Percentiles rank a stretch among this genome's conserved stretches.
Conservation (phyloP, 2,888 invertebrate species). For the Mimas tiliae region DNA sequence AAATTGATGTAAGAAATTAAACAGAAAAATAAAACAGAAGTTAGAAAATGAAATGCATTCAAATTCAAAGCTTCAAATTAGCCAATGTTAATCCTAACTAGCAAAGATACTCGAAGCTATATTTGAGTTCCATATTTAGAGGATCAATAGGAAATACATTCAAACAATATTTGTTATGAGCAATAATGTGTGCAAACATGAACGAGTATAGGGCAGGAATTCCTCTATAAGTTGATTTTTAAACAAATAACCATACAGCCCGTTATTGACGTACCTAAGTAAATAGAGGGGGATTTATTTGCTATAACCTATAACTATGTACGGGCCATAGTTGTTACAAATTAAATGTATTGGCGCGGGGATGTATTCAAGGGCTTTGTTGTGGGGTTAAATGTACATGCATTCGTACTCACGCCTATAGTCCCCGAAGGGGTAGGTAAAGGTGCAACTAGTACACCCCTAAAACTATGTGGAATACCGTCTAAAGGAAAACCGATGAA, state of each 20-base stretch:
- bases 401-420: too few species aligned
- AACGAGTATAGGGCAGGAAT: constrained; percentile 34
- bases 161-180: constrained; percentile 19
- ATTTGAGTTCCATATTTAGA: not conserved
- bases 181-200: constrained; percentile 33
- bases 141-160: constrained; percentile 16
- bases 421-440: too few species aligned
- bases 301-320: constrained; percentile 43
- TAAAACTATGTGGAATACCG: too few species aligned
- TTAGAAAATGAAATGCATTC: too few species aligned
- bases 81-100: not conserved
- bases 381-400: not conserved
- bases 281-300: constrained; percentile 69
- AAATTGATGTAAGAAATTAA: too few species aligned
- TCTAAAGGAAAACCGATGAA: too few species aligned
- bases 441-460: too few species aligned
- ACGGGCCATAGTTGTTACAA: constrained; percentile 41
- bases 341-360: constrained; percentile 42
- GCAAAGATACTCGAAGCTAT: too few species aligned
- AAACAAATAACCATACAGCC: constrained; percentile 53
- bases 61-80: not conserved
- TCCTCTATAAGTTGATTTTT: constrained; percentile 58
- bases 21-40: too few species aligned
- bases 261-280: constrained; percentile 57
- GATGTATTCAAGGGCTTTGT: not conserved